Evolutionary conservation across 2,797 vertebrate species (phyloP), one percentile per base, ranked within the genome.

Genomic region (Schizopygopsis malacanthus): DNA sequence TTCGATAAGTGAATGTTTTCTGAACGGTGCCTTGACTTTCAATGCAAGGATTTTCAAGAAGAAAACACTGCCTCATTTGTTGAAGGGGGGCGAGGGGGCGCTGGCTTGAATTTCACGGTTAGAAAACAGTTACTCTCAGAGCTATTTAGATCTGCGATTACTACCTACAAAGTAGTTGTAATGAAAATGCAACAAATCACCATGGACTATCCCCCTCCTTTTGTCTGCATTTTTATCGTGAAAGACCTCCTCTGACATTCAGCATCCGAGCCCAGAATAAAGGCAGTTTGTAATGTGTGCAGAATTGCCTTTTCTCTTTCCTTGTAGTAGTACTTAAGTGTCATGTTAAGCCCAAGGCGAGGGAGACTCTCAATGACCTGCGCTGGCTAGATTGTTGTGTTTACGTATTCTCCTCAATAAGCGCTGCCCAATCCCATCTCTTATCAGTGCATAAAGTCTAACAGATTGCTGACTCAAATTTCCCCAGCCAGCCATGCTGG

Each of bases 381-480:
- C 93, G 95, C 94, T 93, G 94, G 94, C 95, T 95, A 90, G 94
- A 94, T 93, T 89, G 88, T 90, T 92, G 92, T 95, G 94, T 96
- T 96, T 94, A 95, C 94, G 92, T 95, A 93, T 89, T 92, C 92
- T 92, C 80, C 86, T 90, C 87, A 88, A 84, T 89, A 93, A 93
- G 92, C 90, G 85, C 89, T 89, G 91, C 92, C 93, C 93, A 92
- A 96, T 95, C 94, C 90, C 80, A 90, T 94, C 93, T 89, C 95
- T 97, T 97, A 97, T 97, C 97, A 96, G 95, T 93, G 94, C 92
- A 94, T 94, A 92, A 95, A 96, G 94, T 96, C 94, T 92, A 96
- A 96, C 95, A 97, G 96, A 96, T 96, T 96, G 94, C 93, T 93
- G 96, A 96, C 94, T 98, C 95, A 93, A 95, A 94, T 98, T 98